phyloP scores from a whole-genome alignment of 2,797 vertebrate genomes.

The Ptychobarbus kaznakovi region DNA sequence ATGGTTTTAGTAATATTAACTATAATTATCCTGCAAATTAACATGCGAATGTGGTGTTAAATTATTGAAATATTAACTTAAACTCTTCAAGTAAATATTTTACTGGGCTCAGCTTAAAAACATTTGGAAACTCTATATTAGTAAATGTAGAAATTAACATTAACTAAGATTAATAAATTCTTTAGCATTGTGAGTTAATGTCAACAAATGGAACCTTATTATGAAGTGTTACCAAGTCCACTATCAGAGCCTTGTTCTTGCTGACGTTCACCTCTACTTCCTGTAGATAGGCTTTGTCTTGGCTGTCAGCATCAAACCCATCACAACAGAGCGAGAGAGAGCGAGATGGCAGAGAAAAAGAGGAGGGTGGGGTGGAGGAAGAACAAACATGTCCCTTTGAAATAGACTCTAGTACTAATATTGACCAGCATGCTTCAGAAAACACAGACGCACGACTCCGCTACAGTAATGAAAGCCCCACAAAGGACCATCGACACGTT shows the following conservation, averaged over 20 bases:
- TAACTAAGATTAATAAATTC: not conserved
- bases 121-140: not conserved
- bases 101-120: not conserved
- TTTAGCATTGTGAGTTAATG: not conserved
- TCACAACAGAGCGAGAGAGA: constrained; percentile 30
- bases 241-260: not conserved
- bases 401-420: constrained; percentile 77
- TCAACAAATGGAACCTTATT: not conserved
- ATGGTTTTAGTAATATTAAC: not conserved
- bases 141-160: not conserved
- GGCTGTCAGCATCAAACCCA: constrained; percentile 64
- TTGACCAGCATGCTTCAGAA: constrained; percentile 71
- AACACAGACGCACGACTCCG: constrained; percentile 70
- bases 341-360: constrained; percentile 18
- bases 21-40: not conserved
- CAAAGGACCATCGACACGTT: constrained; percentile 73
- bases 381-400: constrained; percentile 68
- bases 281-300: constrained; percentile 10
- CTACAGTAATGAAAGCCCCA: constrained; percentile 70
- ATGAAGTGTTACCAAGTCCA: not conserved
- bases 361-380: constrained; percentile 47
- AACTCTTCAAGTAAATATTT: not conserved
- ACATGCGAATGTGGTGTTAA: not conserved
- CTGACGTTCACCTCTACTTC: not conserved
- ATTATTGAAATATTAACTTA: not conserved